Base-by-base conservation (phyloP, 2,113 vertebrate species). In the Nothocercus nigrocapillus region DNA sequence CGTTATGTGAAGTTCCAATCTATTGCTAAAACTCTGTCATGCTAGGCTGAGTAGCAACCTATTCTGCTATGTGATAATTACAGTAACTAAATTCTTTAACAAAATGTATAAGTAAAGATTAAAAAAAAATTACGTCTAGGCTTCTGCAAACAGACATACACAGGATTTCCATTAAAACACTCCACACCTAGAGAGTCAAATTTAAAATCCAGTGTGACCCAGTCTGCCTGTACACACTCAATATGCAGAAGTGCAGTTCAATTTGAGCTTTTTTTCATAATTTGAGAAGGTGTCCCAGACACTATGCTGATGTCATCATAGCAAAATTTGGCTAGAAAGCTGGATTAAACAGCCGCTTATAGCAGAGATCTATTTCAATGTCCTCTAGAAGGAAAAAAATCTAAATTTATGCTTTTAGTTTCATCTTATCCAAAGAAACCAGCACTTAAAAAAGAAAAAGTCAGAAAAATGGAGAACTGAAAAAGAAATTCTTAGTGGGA, bases 391-490 rank as follows among this genome's bases (percentile, higher is more conserved):
- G 89, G 95, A 42, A 62, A 68, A 66, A 75, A 25, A 27, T 19
- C 80, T 75, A 69, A 93, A 93, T 88, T 88, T 68, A 86, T 91
- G 69, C 64, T 90, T 95, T 95, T n/a, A 2, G 42, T 94, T 94
- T 76, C 82, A 75, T 94, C 64, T 95, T 94, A 81, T 62, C 64
- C 64, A 78, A 85, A 70, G 79, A 69, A 95, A 44, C 54, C 38
- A 81, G 38, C 24, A n/a, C 72, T 88, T 88, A 28, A 83, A 90
- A 94, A 85, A 85, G 82, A 85, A 82, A 54, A 83, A 91, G 72
- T 72, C 59, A 76, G 63, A 94, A 91, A 85, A 93, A 95, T 64
- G 72, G 45, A 95, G 90, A 95, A 91, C 53, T 84, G 91, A 85
- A 88, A 83, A 85, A 89, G 49, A 92, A 94, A 74, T 80, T 82